phyloP scores from a whole-genome alignment of 2,888 invertebrate species.

The Melinopterus prodromus region DNA sequence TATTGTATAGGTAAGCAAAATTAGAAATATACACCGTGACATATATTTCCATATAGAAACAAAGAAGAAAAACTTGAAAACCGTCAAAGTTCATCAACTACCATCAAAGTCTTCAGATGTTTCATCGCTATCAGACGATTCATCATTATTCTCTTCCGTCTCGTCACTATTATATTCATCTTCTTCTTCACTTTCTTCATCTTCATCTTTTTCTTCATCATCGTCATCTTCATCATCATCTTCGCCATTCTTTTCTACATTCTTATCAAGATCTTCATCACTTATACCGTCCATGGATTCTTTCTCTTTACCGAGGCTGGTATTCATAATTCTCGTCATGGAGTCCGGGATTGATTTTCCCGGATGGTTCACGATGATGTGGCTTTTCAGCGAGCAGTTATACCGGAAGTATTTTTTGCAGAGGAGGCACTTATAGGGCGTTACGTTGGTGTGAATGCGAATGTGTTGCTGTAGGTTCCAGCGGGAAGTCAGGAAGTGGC shows the following conservation, averaged over 20 bases:
- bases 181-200: not conserved
- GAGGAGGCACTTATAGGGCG: not conserved
- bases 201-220: not conserved
- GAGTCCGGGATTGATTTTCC: not conserved
- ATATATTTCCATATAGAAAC: too few species aligned
- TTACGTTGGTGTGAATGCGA: not conserved
- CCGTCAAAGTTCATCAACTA: too few species aligned
- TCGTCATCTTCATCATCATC: not conserved
- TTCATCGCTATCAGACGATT: too few species aligned
- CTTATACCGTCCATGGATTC: not conserved
- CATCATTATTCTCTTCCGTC: too few species aligned
- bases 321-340: not conserved
- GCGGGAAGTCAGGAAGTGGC: not conserved
- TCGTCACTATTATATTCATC: not conserved
- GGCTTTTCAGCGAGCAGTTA: not conserved
- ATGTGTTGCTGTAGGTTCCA: not conserved
- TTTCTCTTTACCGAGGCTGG: not conserved
- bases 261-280: not conserved
- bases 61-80: too few species aligned
- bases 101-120: too few species aligned
- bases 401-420: not conserved
- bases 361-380: not conserved
- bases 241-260: not conserved
- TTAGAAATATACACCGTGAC: too few species aligned
- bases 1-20: too few species aligned